Percentiles rank a stretch among this genome's conserved stretches.
These are phyloP conservation scores for Oasisia sp. DNA, from an alignment of 2,888 invertebrate species.

Conservation along the genomic window DNA sequence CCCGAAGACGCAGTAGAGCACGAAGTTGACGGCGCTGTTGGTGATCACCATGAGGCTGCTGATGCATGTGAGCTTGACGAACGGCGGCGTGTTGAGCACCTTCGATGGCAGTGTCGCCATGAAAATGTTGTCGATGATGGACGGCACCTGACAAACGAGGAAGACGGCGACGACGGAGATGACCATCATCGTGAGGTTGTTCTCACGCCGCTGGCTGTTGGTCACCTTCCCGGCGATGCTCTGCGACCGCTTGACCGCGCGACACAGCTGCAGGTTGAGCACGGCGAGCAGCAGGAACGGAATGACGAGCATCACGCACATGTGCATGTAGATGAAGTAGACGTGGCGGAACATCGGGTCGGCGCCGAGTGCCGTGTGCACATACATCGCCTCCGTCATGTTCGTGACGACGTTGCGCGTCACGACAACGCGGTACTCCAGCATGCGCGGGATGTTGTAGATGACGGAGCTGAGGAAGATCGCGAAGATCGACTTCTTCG, in stretches of 20 bases:
- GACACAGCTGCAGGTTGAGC: slow-evolving; percentile 59
- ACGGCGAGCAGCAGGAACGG: slow-evolving; percentile 58
- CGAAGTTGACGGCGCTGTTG: slow-evolving; percentile 61
- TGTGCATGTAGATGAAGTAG: slow-evolving; percentile 60
- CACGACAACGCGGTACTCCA: slow-evolving; percentile 61
- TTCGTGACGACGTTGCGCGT: slow-evolving; percentile 19
- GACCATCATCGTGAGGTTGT: slow-evolving; percentile 94
- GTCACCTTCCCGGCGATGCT: slow-evolving; percentile 41
- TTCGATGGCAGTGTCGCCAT: slow-evolving; percentile 48
- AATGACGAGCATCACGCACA: slow-evolving; percentile 59
- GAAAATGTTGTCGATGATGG: slow-evolving; percentile 61
- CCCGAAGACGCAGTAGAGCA: slow-evolving; percentile 60
- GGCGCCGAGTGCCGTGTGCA: slow-evolving; percentile 52
- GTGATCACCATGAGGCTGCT: slow-evolving; percentile 56
- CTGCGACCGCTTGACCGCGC: slow-evolving; percentile 50
- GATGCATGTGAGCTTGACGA: slow-evolving; percentile 52
- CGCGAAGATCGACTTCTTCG: slow-evolving; percentile 83
- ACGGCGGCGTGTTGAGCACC: slow-evolving; percentile 37
- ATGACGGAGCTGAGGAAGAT: slow-evolving; percentile 84
- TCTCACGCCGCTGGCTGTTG: slow-evolving; percentile 74
- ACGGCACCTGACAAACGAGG: slow-evolving; percentile 76
- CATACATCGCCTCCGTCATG: slow-evolving; percentile 35
- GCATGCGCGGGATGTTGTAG: slow-evolving; percentile 82
- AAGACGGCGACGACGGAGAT: slow-evolving; percentile 95
- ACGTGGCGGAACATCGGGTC: slow-evolving; percentile 53